These are phyloP conservation scores for Brachyistius frenatus DNA, from an alignment of 2,113 vertebrate species.

Conservation along the genomic window DNA sequence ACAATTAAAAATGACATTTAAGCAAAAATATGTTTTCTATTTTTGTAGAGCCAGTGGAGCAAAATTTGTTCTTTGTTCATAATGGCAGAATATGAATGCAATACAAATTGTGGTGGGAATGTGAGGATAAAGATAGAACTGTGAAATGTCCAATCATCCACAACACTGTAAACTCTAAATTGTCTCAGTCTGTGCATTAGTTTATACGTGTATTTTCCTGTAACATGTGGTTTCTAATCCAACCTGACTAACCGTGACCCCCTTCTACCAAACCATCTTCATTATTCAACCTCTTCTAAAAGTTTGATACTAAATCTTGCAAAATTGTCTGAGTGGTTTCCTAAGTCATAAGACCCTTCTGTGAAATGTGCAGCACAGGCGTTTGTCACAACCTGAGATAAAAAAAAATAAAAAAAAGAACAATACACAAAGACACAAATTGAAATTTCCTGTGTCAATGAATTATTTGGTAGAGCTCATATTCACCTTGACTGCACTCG, in stretches of 20 bases:
- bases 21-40: too few species aligned
- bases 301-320: slow-evolving; percentile 58
- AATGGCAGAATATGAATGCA: too few species aligned
- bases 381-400: slow-evolving; percentile 59
- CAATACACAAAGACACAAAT: slow-evolving; percentile 61
- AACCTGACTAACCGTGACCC: slow-evolving; percentile 3
- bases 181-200: slow-evolving; percentile 1
- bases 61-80: too few species aligned
- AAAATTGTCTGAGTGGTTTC: slow-evolving; percentile 61
- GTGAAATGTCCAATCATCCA: too few species aligned
- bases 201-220: background rate
- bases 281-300: slow-evolving; percentile 30
- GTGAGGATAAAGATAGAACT: too few species aligned
- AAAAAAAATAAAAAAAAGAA: slow-evolving; percentile 18
- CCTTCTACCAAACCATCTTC: background rate
- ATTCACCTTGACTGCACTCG: slow-evolving; percentile 44
- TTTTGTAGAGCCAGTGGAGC: too few species aligned
- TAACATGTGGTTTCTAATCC: slow-evolving; percentile 31
- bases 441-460: slow-evolving; percentile 62
- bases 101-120: too few species aligned
- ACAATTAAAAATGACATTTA: too few species aligned
- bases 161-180: slow-evolving; percentile 6
- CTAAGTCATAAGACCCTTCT: slow-evolving; percentile 17
- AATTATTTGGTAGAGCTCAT: slow-evolving; percentile 73
- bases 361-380: slow-evolving; percentile 5